Evolutionary conservation across 2,113 vertebrate species (phyloP).

Genomic region (Apus apus): DNA sequence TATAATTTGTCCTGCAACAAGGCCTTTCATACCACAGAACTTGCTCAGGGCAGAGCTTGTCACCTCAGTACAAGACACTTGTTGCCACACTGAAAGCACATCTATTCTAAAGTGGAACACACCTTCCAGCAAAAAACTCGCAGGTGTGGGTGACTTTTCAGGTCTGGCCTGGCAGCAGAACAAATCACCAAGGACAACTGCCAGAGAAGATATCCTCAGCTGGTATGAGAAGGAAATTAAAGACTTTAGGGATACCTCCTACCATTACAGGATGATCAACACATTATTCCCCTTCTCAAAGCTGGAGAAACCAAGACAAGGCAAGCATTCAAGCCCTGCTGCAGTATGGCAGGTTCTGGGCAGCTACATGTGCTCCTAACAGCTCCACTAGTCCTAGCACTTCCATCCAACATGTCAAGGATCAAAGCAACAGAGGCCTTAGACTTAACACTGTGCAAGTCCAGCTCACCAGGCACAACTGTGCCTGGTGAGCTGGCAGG

Average conservation of each 20-base stretch:
- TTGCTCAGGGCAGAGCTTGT: not conserved
- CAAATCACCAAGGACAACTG: not conserved
- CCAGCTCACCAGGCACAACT: too few species aligned
- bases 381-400: not conserved
- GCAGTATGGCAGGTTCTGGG: not conserved
- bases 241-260: not conserved
- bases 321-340: fast-evolving
- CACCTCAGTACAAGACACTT: not conserved
- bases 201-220: not conserved
- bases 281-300: not conserved
- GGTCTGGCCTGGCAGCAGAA: not conserved
- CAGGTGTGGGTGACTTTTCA: not conserved
- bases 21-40: not conserved
- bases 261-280: not conserved
- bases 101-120: not conserved
- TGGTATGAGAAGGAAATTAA: not conserved
- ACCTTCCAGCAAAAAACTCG: not conserved
- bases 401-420: not conserved
- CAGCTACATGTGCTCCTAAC: fast-evolving
- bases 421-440: not conserved
- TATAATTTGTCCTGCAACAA: not conserved
- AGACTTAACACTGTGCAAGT: not conserved
- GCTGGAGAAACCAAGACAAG: not conserved
- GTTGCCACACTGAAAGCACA: not conserved
- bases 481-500: not conserved